phyloP scores from a whole-genome alignment of 1,140 invertebrate genomes.

The Parapsyche elsis region DNA sequence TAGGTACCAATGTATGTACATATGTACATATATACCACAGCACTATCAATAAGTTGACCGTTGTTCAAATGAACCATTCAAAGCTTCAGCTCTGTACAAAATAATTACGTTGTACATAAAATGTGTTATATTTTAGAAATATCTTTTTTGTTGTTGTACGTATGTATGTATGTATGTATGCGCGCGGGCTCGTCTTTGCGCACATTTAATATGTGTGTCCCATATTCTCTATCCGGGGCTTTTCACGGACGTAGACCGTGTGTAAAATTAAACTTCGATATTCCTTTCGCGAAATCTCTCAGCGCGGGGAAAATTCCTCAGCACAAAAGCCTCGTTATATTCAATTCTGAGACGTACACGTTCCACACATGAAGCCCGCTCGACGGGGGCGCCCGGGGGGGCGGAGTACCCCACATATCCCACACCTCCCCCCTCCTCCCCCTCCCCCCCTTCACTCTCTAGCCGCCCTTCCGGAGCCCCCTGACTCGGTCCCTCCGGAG shows the following conservation, averaged over 20 bases:
- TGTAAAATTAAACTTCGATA: slow-evolving; percentile 55
- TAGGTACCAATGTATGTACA: too few relatives aligned
- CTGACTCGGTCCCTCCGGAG: background rate
- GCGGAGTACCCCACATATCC: background rate
- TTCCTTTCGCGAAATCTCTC: slow-evolving; percentile 55
- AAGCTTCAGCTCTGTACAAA: too few relatives aligned
- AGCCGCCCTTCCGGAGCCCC: background rate
- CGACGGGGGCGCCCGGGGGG: background rate
- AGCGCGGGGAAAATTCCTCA: slow-evolving; percentile 51
- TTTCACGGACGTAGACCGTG: slow-evolving; percentile 45
- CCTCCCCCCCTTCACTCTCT: background rate
- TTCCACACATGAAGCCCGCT: slow-evolving; percentile 47
- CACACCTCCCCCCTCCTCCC: background rate
- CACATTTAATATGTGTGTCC: slow-evolving; percentile 29
- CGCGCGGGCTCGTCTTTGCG: slow-evolving; percentile 9
- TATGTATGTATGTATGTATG: background rate
- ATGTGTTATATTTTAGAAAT: too few relatives aligned
- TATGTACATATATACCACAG: too few relatives aligned
- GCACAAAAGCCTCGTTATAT: slow-evolving; percentile 56
- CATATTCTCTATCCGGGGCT: slow-evolving; percentile 30
- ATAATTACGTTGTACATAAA: too few relatives aligned
- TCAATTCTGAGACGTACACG: slow-evolving; percentile 53
- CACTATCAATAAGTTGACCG: too few relatives aligned
- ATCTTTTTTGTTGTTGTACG: background rate
- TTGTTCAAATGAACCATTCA: background rate